Conservation (phyloP, 2,113 vertebrate species). For the Stegostoma tigrinum region DNA sequence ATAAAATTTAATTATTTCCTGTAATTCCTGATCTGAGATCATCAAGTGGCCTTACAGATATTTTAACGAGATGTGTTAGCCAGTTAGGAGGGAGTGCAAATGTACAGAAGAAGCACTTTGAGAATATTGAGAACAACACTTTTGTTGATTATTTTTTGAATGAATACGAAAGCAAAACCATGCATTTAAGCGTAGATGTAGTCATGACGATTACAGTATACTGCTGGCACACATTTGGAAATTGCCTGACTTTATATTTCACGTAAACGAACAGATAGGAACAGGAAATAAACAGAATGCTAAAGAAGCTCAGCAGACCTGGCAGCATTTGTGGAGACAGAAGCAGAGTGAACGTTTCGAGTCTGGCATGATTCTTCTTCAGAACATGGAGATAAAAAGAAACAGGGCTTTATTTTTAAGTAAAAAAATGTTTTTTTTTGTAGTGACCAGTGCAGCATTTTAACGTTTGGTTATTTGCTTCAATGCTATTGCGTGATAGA, state of each 20-base stretch:
- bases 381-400: too few relatives aligned
- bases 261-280: not conserved
- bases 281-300: not conserved
- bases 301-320: too few relatives aligned
- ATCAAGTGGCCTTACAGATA: not conserved
- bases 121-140: not conserved
- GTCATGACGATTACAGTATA: not conserved
- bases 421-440: not conserved
- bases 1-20: constrained; percentile 10
- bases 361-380: too few relatives aligned
- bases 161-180: not conserved
- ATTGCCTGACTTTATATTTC: not conserved
- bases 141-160: not conserved
- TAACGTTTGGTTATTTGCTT: not conserved
- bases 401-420: too few relatives aligned
- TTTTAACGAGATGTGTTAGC: not conserved
- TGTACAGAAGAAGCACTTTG: not conserved
- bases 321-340: too few relatives aligned
- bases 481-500: not conserved
- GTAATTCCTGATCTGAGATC: not conserved
- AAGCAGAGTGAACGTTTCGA: too few relatives aligned
- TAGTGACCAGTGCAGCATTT: not conserved
- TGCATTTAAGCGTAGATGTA: not conserved
- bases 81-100: not conserved
- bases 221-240: not conserved